A percentile compares a stretch with the other conserved stretches of the same genome.
Conservation (phyloP, 2,797 vertebrate species). For the Cryptoblepharus egeriae region DNA sequence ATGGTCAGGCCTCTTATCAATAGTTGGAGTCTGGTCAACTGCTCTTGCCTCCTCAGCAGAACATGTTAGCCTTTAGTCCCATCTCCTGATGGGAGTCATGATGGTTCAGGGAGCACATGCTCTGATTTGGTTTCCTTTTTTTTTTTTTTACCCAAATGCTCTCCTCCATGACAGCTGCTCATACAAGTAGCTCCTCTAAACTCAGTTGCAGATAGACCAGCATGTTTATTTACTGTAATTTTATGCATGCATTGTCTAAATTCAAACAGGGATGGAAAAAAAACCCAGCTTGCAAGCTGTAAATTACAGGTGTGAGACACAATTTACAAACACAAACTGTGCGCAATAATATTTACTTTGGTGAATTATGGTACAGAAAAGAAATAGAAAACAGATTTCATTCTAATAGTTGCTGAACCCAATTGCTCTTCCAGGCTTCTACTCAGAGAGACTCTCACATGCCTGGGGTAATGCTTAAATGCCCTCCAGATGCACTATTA, state of each 20-base stretch:
- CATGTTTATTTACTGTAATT: slow-evolving; percentile 61
- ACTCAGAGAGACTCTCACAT: too few species aligned
- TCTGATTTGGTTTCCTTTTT: not conserved
- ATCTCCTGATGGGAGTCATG: not conserved
- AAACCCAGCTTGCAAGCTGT: slow-evolving; percentile 48
- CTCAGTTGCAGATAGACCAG: slow-evolving; percentile 58
- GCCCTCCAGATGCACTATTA: too few species aligned
- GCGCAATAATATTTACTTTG: slow-evolving; percentile 50
- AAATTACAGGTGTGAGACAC: slow-evolving; percentile 49
- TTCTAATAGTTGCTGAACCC: slow-evolving; percentile 7
- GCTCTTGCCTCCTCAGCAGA: not conserved
- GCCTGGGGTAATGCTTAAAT: too few species aligned
- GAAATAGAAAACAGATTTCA: slow-evolving; percentile 40
- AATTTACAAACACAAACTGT: slow-evolving; percentile 58
- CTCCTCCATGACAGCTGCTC: not conserved
- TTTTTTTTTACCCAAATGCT: not conserved
- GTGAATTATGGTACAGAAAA: slow-evolving; percentile 29
- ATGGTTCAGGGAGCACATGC: not conserved
- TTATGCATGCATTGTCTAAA: slow-evolving; percentile 67
- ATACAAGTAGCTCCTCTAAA: slow-evolving; percentile 36
- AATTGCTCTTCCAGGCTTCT: slow-evolving; percentile 1
- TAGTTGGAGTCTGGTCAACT: not conserved
- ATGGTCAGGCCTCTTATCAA: not conserved
- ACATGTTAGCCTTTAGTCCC: not conserved
- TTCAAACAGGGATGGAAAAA: slow-evolving; percentile 14